Evolutionary conservation across 2,113 vertebrate species (phyloP).

Genomic region (Cryptomyrus ogoouensis): DNA sequence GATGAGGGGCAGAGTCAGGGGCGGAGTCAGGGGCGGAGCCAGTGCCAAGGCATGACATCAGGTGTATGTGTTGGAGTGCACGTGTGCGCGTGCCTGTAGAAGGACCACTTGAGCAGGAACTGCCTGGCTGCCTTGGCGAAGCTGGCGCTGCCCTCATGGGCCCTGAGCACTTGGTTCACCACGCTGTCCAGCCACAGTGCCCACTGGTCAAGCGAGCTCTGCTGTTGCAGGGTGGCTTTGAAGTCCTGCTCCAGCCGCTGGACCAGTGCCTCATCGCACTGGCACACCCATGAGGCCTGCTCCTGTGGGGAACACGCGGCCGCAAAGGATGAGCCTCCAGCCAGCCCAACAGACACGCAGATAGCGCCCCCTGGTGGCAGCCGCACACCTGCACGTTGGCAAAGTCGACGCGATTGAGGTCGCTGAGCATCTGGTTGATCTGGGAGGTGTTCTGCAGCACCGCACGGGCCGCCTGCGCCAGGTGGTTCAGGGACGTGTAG

Average conservation of each 20-base stretch:
- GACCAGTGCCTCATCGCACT: constrained; percentile 90
- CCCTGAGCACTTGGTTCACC: constrained; percentile 88
- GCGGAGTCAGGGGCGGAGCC: background rate
- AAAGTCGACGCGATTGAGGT: constrained; percentile 96
- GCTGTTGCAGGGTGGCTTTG: constrained; percentile 93
- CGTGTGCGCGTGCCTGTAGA: constrained; percentile 75
- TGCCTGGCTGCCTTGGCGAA: constrained; percentile 92
- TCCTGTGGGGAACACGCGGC: constrained; percentile 63
- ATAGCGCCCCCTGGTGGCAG: background rate
- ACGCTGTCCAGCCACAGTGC: constrained; percentile 89
- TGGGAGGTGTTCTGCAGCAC: constrained; percentile 97
- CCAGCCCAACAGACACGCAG: background rate
- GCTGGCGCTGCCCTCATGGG: constrained; percentile 80
- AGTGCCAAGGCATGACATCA: background rate
- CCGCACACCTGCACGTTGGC: constrained; percentile 83
- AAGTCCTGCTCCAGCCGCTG: constrained; percentile 96
- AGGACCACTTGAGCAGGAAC: constrained; percentile 97
- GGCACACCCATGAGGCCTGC: constrained; percentile 97
- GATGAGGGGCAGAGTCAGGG: background rate
- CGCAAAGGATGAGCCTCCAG: background rate
- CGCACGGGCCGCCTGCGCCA: constrained; percentile 88
- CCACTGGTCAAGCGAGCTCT: constrained; percentile 98
- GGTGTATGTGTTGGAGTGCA: background rate
- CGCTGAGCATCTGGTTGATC: constrained; percentile 98
- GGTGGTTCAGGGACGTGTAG: constrained; percentile 95